These are phyloP conservation scores for Aphidoletes aphidimyza DNA, from an alignment of 2,888 invertebrate species.

Conservation along the genomic window DNA sequence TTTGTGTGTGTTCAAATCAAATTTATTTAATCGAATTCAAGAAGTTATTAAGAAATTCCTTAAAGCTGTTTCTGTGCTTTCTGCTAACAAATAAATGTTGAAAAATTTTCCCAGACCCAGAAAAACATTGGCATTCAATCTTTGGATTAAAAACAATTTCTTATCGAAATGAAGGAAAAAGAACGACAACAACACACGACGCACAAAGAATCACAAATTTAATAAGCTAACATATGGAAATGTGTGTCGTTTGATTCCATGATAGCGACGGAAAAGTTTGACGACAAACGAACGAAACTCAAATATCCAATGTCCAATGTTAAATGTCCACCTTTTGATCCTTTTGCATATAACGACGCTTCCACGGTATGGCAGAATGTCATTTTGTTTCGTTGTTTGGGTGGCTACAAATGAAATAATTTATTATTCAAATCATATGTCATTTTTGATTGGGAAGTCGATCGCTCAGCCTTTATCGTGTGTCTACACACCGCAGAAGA, in stretches of 20 bases:
- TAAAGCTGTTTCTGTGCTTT: neutral
- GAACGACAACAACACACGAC: no score
- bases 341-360: conserved; percentile 26
- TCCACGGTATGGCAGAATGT: neutral
- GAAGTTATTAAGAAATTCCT: conserved; percentile 36
- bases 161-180: neutral
- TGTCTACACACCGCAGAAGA: neutral
- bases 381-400: neutral
- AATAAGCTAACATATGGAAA: conserved; percentile 40
- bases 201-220: conserved; percentile 9
- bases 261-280: no score
- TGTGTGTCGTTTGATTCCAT: conserved; percentile 1
- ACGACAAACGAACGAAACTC: neutral
- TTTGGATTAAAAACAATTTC: neutral
- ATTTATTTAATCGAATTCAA: conserved; percentile 34
- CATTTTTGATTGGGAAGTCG: conserved; percentile 34
- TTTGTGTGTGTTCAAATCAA: neutral
- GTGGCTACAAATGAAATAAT: conserved; percentile 39
- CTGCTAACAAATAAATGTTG: neutral
- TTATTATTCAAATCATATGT: conserved; percentile 49
- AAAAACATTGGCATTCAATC: neutral
- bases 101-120: conserved; percentile 33
- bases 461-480: conserved; percentile 26
- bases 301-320: no score
- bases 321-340: neutral